These are phyloP conservation scores for Leptinotarsa lineolata DNA, from an alignment of 1,140 invertebrate species.

Conservation along the genomic window DNA sequence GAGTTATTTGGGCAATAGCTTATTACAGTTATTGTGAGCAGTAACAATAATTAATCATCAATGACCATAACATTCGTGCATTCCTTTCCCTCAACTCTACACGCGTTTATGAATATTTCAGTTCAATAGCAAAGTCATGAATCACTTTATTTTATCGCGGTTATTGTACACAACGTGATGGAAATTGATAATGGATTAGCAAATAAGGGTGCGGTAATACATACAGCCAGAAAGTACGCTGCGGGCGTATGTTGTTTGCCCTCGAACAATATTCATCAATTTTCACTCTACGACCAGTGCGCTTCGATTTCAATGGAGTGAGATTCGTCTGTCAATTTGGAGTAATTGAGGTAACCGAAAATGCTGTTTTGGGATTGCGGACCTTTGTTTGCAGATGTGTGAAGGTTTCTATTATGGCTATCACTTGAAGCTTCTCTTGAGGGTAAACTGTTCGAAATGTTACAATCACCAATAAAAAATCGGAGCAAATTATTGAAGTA, in stretches of 20 bases:
- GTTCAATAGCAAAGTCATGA: background rate
- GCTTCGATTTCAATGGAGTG: background rate
- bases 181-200: constrained; percentile 17
- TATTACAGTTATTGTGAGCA: background rate
- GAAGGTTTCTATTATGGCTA: too few species aligned
- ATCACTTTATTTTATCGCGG: constrained; percentile 18
- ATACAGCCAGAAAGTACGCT: background rate
- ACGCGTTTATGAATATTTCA: background rate
- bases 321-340: too few species aligned
- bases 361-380: too few species aligned
- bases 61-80: background rate
- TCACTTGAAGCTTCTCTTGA: too few species aligned
- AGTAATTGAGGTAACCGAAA: too few species aligned
- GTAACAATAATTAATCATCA: background rate
- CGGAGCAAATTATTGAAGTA: too few species aligned
- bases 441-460: too few species aligned
- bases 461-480: too few species aligned
- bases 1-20: background rate
- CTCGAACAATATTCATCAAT: background rate
- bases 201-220: constrained; percentile 12
- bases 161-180: background rate
- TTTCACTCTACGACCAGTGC: background rate
- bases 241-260: background rate
- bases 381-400: too few species aligned
- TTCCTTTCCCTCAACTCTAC: background rate